Percentiles rank a stretch among this genome's conserved stretches.
Evolutionary conservation across 2,113 vertebrate genomes (phyloP).

Genomic region (Larimichthys crocea): DNA sequence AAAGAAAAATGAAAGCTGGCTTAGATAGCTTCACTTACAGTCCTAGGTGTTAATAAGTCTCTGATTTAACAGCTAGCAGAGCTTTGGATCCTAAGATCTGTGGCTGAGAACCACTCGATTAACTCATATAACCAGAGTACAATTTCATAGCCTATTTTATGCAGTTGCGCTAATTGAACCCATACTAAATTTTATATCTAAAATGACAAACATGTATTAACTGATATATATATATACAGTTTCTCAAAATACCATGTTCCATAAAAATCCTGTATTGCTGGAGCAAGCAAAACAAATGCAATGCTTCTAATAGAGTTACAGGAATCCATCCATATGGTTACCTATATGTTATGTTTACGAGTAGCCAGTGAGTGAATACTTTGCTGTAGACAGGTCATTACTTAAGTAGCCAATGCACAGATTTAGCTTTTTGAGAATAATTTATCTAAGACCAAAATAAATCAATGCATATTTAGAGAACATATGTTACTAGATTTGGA

Average conservation of each 20-base stretch:
- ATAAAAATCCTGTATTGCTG: constrained; percentile 32
- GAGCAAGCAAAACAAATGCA: constrained; percentile 51
- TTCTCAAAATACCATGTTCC: constrained; percentile 8
- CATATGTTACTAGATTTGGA: constrained; percentile 81
- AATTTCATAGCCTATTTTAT: neutral
- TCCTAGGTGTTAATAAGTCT: neutral
- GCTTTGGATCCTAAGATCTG: neutral
- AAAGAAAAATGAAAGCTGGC: neutral
- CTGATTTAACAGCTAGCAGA: neutral
- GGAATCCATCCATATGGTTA: constrained; percentile 57
- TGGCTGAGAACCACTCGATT: neutral
- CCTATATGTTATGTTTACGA: constrained; percentile 71
- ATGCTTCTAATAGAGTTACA: constrained; percentile 42
- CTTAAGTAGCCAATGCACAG: constrained; percentile 74
- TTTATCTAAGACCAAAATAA: constrained; percentile 80
- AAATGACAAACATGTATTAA: constrained; percentile 3
- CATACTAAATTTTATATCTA: neutral
- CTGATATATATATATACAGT: neutral
- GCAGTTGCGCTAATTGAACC: neutral
- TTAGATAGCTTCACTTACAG: neutral
- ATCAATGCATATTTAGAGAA: constrained; percentile 85
- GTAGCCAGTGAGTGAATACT: constrained; percentile 71
- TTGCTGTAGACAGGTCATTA: constrained; percentile 79
- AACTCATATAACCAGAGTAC: neutral
- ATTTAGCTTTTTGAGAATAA: constrained; percentile 74